phyloP scores from a whole-genome alignment of 37 sponge, comb jelly and placozoan genomes.

The Lycopodina hypogea region DNA sequence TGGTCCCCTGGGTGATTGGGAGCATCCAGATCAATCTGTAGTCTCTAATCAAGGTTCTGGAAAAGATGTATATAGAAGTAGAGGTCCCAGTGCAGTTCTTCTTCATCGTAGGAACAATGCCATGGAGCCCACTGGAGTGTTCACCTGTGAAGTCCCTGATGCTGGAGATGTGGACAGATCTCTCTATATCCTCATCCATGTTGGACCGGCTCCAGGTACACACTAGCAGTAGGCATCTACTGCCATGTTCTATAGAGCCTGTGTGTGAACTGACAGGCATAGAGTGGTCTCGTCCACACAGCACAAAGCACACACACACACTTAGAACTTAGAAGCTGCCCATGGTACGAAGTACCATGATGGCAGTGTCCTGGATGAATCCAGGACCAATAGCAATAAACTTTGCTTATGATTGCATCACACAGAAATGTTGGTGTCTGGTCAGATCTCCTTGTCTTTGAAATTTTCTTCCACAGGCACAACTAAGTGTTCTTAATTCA shows the following conservation, averaged over 20 bases:
- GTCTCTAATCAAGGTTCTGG: not conserved
- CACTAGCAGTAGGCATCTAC: not conserved
- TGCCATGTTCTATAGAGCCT: not conserved
- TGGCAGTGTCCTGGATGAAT: no score
- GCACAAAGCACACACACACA: no score
- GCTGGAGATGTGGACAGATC: not conserved
- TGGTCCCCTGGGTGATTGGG: not conserved
- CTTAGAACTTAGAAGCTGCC: no score
- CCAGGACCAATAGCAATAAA: no score
- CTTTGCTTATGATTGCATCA: no score
- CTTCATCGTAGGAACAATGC: slow-evolving; percentile 3
- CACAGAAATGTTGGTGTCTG: no score
- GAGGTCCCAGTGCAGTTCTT: slow-evolving; percentile 5
- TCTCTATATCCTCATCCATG: not conserved
- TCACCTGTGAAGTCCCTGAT: slow-evolving; percentile 18
- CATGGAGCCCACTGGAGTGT: slow-evolving; percentile 10
- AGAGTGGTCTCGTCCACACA: no score
- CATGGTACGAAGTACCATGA: no score
- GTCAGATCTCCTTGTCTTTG: no score
- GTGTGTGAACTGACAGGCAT: no score
- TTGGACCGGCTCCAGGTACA: not conserved
- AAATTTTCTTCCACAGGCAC: no score
- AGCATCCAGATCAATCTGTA: not conserved
- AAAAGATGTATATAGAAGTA: not conserved
- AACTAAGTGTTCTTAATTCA: no score